phyloP scores from a whole-genome alignment of 2,113 vertebrate genomes.

The Menura novaehollandiae region DNA sequence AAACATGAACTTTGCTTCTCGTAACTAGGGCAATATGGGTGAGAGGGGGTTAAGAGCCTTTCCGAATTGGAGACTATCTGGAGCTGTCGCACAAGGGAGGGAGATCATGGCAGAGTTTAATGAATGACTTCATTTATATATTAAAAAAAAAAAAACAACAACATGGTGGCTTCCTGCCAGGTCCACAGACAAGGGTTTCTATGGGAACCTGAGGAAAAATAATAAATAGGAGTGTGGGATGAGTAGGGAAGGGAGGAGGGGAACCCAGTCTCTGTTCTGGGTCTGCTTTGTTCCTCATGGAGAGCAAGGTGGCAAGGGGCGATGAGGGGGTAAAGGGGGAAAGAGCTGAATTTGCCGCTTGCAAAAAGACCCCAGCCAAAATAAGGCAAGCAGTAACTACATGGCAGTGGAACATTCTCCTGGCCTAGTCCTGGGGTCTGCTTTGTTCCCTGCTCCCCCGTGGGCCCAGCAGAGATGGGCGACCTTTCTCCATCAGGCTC shows the following conservation, averaged over 20 bases:
- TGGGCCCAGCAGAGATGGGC: not conserved
- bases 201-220: slow-evolving; percentile 57
- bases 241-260: slow-evolving; percentile 13
- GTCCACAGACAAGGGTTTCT: slow-evolving; percentile 60
- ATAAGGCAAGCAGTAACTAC: not conserved
- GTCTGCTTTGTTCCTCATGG: not conserved
- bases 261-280: not conserved
- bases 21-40: not conserved
- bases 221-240: slow-evolving; percentile 54
- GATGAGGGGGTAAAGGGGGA: not conserved
- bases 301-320: not conserved
- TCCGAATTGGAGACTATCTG: slow-evolving; percentile 9
- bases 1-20: not conserved
- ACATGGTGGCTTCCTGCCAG: slow-evolving; percentile 54
- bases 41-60: slow-evolving; percentile 2
- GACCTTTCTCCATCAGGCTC: not conserved
- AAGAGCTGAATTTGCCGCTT: not conserved
- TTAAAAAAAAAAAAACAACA: slow-evolving; percentile 17
- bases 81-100: slow-evolving; percentile 6
- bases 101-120: slow-evolving; percentile 51
- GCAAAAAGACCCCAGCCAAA: not conserved
- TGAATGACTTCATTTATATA: slow-evolving; percentile 71
- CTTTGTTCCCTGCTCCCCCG: fast-evolving
- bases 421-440: not conserved
- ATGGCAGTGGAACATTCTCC: fast-evolving